Percentiles rank a stretch among this genome's conserved stretches.
Evolutionary conservation across 2,888 invertebrate species (phyloP).

Genomic region (Volucella zonaria): DNA sequence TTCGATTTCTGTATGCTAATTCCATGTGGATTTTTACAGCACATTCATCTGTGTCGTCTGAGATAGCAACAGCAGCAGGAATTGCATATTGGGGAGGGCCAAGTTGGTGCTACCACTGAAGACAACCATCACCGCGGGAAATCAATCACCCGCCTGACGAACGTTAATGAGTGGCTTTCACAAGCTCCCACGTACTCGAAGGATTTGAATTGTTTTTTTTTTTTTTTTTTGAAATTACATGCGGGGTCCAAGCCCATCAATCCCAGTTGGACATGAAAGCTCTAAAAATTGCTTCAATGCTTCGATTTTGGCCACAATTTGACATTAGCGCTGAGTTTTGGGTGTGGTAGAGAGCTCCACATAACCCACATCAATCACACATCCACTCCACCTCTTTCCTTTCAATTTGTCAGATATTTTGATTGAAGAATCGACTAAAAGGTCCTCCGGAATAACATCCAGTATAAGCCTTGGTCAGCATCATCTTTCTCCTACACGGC

Average conservation of each 20-base stretch:
- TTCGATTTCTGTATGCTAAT: constrained; percentile 61
- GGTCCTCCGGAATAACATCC: constrained; percentile 18
- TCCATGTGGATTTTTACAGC: constrained; percentile 42
- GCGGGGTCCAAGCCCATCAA: constrained; percentile 38
- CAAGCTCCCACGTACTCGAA: constrained; percentile 29
- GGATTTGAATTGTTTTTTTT: constrained; percentile 16
- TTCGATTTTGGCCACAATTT: constrained; percentile 44
- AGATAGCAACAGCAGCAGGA: too few relatives aligned
- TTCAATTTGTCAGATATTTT: constrained; percentile 61
- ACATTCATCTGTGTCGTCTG: constrained; percentile 34
- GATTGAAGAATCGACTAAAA: constrained; percentile 63
- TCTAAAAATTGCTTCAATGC: constrained; percentile 23
- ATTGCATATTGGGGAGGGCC: too few relatives aligned
- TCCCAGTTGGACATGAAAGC: constrained; percentile 7
- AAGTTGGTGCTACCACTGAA: constrained; percentile 31
- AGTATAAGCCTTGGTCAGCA: constrained; percentile 39
- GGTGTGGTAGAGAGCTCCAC: constrained; percentile 17
- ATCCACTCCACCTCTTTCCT: not conserved
- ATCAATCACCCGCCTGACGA: constrained; percentile 59
- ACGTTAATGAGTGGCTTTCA: constrained; percentile 27
- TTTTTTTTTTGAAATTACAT: constrained; percentile 14
- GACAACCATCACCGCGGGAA: constrained; percentile 30
- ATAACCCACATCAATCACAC: constrained; percentile 58
- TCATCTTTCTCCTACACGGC: constrained; percentile 20
- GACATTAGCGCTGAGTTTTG: constrained; percentile 17